Conservation (phyloP, 2,797 vertebrate species). For the Sitta carolinensis region DNA sequence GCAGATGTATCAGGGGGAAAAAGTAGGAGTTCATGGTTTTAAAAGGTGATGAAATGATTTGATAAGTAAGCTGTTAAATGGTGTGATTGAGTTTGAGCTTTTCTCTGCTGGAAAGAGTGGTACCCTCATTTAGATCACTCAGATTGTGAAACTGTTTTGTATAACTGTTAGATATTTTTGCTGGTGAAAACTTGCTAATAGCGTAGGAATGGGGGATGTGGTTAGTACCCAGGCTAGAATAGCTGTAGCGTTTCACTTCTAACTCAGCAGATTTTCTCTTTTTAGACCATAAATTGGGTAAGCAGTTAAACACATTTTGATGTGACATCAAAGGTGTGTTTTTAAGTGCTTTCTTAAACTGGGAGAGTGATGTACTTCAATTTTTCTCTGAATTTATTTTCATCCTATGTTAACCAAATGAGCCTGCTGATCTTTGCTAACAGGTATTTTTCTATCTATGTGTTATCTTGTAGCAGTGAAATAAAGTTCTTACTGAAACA, state of each 20-base stretch:
- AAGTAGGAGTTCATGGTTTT: neutral
- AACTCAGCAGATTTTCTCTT: neutral
- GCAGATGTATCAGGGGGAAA: neutral
- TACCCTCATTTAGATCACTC: neutral
- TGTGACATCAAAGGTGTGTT: neutral
- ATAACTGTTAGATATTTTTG: neutral
- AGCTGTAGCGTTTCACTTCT: neutral
- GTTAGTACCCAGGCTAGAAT: neutral
- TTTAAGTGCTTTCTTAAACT: neutral
- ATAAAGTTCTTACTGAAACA: neutral
- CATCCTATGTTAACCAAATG: neutral
- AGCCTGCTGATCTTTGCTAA: neutral
- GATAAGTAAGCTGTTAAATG: slow-evolving; percentile 1
- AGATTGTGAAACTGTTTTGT: neutral
- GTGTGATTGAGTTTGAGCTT: neutral
- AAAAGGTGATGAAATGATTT: neutral
- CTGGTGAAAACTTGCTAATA: neutral
- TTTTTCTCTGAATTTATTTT: neutral
- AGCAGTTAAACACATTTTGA: neutral
- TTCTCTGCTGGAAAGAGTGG: neutral
- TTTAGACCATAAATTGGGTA: neutral
- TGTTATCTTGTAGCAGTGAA: neutral
- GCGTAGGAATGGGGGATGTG: neutral
- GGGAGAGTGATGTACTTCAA: neutral
- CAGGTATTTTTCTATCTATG: neutral